Conservation (phyloP, 2,888 invertebrate species). For the Drosophila meridiana region DNA sequence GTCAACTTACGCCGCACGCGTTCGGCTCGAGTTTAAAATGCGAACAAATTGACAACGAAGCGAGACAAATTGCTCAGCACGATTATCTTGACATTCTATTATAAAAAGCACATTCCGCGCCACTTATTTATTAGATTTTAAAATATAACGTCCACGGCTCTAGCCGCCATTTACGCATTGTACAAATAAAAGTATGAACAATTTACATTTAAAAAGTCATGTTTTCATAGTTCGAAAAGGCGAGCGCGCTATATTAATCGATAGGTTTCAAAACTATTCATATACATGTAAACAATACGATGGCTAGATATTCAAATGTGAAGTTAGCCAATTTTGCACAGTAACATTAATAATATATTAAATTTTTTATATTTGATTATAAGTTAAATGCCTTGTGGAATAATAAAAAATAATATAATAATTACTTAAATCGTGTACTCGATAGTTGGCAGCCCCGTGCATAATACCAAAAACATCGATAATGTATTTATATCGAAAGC, state of each 20-base stretch:
- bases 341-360: background rate
- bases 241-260: background rate
- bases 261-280: background rate
- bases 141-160: constrained; percentile 57
- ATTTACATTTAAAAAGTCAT: constrained; percentile 7
- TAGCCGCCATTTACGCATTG: constrained; percentile 61
- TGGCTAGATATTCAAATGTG: background rate
- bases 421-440: background rate
- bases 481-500: background rate
- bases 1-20: constrained; percentile 85
- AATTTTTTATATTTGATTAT: background rate
- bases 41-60: constrained; percentile 18
- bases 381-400: background rate
- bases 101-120: constrained; percentile 46
- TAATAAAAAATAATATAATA: background rate
- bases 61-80: constrained; percentile 32
- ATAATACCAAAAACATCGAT: constrained; percentile 9
- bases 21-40: constrained; percentile 76
- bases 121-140: constrained; percentile 63
- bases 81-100: constrained; percentile 40
- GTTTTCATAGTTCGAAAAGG: background rate
- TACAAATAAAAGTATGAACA: constrained; percentile 71
- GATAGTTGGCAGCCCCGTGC: constrained; percentile 3
- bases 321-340: background rate
- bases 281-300: background rate